These are phyloP conservation scores for Oscarella lobularis DNA, from an alignment of 37 sponge, comb jelly and placozoan genomes.

Conservation along the genomic window DNA sequence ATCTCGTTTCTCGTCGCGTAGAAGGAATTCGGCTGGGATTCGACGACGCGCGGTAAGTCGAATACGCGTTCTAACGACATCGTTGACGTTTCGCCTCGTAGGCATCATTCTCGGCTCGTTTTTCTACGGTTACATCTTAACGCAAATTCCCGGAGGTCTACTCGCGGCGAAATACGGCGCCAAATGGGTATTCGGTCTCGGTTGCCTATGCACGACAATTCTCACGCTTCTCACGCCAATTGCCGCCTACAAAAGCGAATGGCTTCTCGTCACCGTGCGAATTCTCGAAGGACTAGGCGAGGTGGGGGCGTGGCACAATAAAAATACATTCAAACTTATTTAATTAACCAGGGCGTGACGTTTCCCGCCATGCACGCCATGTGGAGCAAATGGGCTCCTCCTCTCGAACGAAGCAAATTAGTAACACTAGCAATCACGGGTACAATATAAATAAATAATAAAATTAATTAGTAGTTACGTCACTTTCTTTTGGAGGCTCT, in stretches of 20 bases:
- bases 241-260: conserved; percentile 37
- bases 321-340: too few relatives aligned
- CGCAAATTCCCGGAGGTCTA: conserved; percentile 88
- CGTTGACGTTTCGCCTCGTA: conserved; percentile 14
- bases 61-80: not conserved
- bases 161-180: conserved; percentile 61
- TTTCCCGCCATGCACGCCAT: conserved; percentile 88
- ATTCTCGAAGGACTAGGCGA: conserved; percentile 82
- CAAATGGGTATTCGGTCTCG: conserved; percentile 70
- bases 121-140: conserved; percentile 91
- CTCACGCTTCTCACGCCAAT: conserved; percentile 85
- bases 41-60: conserved; percentile 15
- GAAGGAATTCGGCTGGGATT: conserved; percentile 30
- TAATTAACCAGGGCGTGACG: conserved; percentile 95
- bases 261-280: conserved; percentile 59
- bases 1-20: too few relatives aligned
- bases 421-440: conserved; percentile 60
- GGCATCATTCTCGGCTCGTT: conserved; percentile 74
- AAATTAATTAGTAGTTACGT: too few relatives aligned
- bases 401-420: conserved; percentile 57
- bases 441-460: too few relatives aligned
- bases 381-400: conserved; percentile 90
- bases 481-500: conserved; percentile 44
- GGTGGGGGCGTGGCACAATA: conserved; percentile 6
- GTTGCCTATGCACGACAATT: conserved; percentile 58